Percentiles rank a stretch among this genome's conserved stretches.
These are phyloP conservation scores for Sinosuthora webbiana DNA, from an alignment of 2,113 vertebrate genomes.

Conservation along the genomic window DNA sequence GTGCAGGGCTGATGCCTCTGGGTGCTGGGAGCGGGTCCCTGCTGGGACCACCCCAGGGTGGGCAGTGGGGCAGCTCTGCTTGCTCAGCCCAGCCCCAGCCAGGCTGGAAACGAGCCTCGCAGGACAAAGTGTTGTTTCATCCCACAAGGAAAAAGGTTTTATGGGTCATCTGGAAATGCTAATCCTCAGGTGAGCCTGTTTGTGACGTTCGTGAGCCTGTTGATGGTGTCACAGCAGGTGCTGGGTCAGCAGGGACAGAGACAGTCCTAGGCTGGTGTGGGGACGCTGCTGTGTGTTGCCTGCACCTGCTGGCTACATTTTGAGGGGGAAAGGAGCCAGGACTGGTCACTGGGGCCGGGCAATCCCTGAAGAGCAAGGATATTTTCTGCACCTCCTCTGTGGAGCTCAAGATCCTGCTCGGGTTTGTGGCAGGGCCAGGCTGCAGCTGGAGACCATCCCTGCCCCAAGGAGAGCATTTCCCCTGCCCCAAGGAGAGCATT, in stretches of 20 bases:
- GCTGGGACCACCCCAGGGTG: not conserved
- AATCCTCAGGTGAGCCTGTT: not conserved
- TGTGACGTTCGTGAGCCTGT: not conserved
- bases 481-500: not conserved
- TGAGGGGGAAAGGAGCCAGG: not conserved
- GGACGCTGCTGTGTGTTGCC: not conserved
- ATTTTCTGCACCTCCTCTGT: accelerated
- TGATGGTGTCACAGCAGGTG: not conserved
- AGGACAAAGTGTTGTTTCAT: not conserved
- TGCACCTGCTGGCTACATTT: not conserved
- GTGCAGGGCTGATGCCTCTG: not conserved
- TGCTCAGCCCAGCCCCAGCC: not conserved
- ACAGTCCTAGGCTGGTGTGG: not conserved
- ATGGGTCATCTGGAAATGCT: not conserved
- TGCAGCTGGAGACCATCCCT: not conserved
- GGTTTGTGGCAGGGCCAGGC: not conserved
- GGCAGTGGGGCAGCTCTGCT: not conserved
- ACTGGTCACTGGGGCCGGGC: not conserved
- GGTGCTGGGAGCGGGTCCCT: not conserved
- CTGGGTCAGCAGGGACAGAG: not conserved
- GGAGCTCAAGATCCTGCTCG: accelerated
- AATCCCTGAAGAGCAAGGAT: not conserved
- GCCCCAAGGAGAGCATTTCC: not conserved
- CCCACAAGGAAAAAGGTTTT: not conserved
- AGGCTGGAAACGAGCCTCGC: accelerated